Conservation (phyloP, 2,888 invertebrate genomes). For the Hyposoter didymator region DNA sequence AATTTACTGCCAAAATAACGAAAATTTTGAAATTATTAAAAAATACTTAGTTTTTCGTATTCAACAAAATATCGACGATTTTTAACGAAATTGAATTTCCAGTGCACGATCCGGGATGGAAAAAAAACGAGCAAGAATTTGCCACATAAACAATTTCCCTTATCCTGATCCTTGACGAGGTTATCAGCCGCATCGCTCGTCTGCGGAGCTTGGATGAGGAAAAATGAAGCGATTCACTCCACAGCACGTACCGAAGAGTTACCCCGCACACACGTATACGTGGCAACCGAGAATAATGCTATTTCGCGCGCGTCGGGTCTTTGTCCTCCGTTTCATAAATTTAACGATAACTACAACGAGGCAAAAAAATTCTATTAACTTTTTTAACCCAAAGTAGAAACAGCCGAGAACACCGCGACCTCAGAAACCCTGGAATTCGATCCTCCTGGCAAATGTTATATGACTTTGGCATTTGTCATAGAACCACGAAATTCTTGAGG, state of each 20-base stretch:
- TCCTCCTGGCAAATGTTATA: neutral
- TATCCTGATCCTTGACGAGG: conserved; percentile 42
- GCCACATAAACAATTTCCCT: conserved; percentile 28
- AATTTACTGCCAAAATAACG: too few species aligned
- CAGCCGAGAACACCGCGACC: neutral
- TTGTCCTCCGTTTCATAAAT: conserved; percentile 12
- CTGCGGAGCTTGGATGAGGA: conserved; percentile 17
- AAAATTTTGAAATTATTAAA: too few species aligned
- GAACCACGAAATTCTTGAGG: conserved; percentile 33
- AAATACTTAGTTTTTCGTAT: too few species aligned
- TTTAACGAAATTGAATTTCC: too few species aligned
- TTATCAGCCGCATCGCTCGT: conserved; percentile 29
- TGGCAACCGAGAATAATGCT: conserved; percentile 1
- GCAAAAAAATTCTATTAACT: conserved; percentile 17
- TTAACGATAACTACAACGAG: conserved; percentile 8
- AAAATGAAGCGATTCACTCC: conserved; percentile 17
- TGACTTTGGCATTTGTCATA: conserved; percentile 12
- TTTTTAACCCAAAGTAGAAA: neutral
- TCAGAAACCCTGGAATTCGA: conserved; percentile 5
- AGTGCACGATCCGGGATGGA: neutral
- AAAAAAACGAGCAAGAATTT: conserved; percentile 2
- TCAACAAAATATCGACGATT: too few species aligned
- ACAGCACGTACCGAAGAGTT: conserved; percentile 17
- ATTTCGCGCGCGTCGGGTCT: conserved; percentile 4
- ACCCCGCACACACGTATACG: neutral